Evolutionary conservation across 1,140 invertebrate genomes (phyloP).

Genomic region (Brachionus rotundiformis): DNA sequence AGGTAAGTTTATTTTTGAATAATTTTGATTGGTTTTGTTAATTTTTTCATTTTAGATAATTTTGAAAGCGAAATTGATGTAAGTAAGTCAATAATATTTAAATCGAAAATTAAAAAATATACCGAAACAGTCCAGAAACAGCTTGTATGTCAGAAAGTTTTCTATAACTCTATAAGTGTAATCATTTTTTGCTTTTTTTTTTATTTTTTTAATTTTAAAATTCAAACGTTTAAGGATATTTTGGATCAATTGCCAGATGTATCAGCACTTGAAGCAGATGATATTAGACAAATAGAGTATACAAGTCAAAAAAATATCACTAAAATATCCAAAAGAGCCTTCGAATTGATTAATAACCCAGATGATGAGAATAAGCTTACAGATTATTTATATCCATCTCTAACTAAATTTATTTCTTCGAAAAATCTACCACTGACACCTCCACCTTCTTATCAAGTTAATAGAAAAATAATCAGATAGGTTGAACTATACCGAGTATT

Average conservation of each 20-base stretch:
- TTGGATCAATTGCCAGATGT: neutral
- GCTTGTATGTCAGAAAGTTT: neutral
- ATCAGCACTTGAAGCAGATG: neutral
- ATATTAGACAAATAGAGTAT: neutral
- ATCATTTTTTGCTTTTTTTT: neutral
- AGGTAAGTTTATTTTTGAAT: too few relatives aligned
- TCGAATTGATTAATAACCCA: neutral
- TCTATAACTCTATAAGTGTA: neutral
- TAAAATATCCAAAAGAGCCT: neutral
- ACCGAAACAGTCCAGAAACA: neutral
- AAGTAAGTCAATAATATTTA: constrained; percentile 14
- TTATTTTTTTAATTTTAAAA: neutral
- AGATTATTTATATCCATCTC: neutral
- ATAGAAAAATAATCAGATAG: too few relatives aligned
- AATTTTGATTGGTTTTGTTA: too few relatives aligned
- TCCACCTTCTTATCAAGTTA: neutral
- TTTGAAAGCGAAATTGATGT: neutral
- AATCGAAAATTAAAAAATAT: neutral
- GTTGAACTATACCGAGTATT: neutral
- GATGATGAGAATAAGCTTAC: neutral
- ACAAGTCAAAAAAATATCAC: neutral
- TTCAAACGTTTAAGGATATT: neutral
- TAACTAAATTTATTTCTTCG: neutral
- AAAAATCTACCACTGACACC: neutral
- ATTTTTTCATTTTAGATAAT: neutral